Evolutionary conservation across 2,113 vertebrate species (phyloP).

Genomic region (Passer montanus): DNA sequence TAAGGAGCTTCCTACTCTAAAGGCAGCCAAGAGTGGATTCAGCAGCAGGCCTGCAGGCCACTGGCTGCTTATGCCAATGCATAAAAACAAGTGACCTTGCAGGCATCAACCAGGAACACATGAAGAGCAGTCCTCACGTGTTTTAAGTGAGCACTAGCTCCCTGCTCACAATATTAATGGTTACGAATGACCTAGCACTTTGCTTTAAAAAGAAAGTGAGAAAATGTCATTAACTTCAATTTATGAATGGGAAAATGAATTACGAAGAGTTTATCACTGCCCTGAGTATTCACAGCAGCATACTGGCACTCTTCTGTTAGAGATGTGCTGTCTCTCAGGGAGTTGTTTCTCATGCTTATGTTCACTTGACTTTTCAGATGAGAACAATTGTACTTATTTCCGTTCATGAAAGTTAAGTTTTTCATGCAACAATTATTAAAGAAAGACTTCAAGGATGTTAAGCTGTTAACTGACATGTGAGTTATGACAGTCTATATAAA

Average conservation of each 20-base stretch:
- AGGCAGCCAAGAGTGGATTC: neutral
- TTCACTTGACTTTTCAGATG: neutral
- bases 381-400: constrained; percentile 23
- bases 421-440: neutral
- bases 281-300: neutral
- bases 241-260: neutral
- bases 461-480: constrained; percentile 38
- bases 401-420: neutral
- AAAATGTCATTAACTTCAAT: neutral
- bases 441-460: constrained; percentile 34
- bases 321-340: neutral
- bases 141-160: neutral
- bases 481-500: constrained; percentile 50
- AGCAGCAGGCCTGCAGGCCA: neutral
- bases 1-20: neutral
- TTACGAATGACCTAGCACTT: neutral
- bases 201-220: neutral
- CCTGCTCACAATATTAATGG: neutral
- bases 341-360: neutral
- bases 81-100: neutral
- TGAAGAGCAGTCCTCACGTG: neutral
- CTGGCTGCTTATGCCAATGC: neutral
- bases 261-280: neutral
- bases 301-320: neutral
- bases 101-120: neutral